A percentile compares a stretch with the other conserved stretches of the same genome.
phyloP scores from a whole-genome alignment of 2,113 vertebrate species.

The Anthoscopus minutus region DNA sequence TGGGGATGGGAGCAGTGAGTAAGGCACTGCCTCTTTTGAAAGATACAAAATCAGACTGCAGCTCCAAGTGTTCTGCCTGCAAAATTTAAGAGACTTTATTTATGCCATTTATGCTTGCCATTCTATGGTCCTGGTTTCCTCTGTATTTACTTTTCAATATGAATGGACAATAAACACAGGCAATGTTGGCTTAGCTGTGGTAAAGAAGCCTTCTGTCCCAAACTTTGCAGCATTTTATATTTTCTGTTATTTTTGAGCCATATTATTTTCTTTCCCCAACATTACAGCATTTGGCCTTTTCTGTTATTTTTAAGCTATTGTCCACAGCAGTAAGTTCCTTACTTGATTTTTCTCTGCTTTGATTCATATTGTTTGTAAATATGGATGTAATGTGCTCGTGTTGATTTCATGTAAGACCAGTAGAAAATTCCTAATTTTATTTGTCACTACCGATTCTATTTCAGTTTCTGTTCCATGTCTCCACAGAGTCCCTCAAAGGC shows the following conservation, averaged over 20 bases:
- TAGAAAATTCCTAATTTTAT: background rate
- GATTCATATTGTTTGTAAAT: background rate
- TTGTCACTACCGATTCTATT: background rate
- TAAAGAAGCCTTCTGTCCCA: background rate
- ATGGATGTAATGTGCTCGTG: background rate
- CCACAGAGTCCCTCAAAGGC: background rate
- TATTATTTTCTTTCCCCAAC: background rate
- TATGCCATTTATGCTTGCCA: background rate
- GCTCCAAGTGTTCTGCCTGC: background rate
- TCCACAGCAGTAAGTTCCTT: background rate
- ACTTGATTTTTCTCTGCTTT: background rate
- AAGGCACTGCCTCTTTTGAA: background rate
- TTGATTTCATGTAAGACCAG: background rate
- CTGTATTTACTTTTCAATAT: background rate
- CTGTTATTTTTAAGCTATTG: background rate
- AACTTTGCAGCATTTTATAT: background rate
- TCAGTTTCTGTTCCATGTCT: background rate
- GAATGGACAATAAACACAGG: background rate
- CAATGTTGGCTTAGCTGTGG: background rate
- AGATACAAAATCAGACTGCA: background rate
- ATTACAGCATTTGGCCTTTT: background rate
- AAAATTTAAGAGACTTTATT: background rate
- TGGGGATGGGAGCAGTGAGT: background rate
- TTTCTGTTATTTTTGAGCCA: background rate
- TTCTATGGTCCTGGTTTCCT: background rate